A percentile compares a stretch with the other conserved stretches of the same genome.
Evolutionary conservation across 1,140 invertebrate genomes (phyloP).

Genomic region (Coboldia fuscipes): DNA sequence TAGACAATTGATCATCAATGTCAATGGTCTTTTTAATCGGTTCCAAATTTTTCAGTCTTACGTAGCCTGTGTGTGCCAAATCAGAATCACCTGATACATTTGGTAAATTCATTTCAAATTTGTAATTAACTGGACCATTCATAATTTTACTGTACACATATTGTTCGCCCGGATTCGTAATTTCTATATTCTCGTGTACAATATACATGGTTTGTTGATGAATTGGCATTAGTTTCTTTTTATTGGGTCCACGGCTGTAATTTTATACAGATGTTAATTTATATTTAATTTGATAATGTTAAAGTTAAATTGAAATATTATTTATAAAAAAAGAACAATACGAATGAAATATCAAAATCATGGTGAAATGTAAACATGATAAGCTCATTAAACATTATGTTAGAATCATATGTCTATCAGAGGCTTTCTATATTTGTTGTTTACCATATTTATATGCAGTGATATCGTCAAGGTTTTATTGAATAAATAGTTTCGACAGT

Average conservation of each 20-base stretch:
- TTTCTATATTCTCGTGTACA: conserved; percentile 54
- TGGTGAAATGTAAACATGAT: too few relatives aligned
- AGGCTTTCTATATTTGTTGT: too few relatives aligned
- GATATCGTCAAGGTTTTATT: too few relatives aligned
- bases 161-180: conserved; percentile 34
- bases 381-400: too few relatives aligned
- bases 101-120: conserved; percentile 37
- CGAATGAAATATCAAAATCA: too few relatives aligned
- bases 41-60: conserved; percentile 13
- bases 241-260: conserved; percentile 16
- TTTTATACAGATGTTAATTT: conserved; percentile 4
- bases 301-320: neutral
- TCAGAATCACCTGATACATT: conserved; percentile 18
- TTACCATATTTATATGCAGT: too few relatives aligned
- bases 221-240: conserved; percentile 27
- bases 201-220: conserved; percentile 40
- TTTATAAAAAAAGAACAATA: neutral
- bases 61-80: conserved; percentile 12
- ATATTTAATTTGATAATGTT: neutral
- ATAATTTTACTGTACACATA: conserved; percentile 34
- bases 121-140: conserved; percentile 33
- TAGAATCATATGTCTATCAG: too few relatives aligned
- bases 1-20: conserved; percentile 1
- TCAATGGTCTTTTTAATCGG: conserved; percentile 9
- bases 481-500: too few relatives aligned